phyloP scores from a whole-genome alignment of 2,797 vertebrate species.

The Sebastes trivittatus region DNA sequence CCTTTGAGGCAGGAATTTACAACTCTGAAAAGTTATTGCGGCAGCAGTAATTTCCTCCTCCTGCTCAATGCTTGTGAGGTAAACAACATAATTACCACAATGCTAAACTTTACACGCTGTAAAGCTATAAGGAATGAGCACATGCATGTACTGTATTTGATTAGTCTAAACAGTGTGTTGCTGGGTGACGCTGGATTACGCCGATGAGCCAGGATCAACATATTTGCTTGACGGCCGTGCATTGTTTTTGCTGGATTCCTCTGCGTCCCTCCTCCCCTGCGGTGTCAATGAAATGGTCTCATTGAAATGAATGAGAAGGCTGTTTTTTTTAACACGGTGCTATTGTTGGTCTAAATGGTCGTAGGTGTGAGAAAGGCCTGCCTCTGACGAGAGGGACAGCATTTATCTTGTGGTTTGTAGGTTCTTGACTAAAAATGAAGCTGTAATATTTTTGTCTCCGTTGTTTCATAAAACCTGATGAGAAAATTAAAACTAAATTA shows the following conservation, averaged over 20 bases:
- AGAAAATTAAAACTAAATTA: neutral
- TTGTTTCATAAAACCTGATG: neutral
- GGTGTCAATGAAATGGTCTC: slow-evolving; percentile 31
- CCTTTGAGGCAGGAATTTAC: neutral
- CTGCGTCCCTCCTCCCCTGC: neutral
- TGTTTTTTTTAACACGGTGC: slow-evolving; percentile 31
- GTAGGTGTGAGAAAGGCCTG: slow-evolving; percentile 24
- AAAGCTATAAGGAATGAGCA: neutral
- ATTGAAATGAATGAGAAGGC: slow-evolving; percentile 56
- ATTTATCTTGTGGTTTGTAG: slow-evolving; percentile 41
- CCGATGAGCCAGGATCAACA: slow-evolving; percentile 23
- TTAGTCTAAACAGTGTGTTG: slow-evolving; percentile 17
- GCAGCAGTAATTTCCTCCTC: neutral
- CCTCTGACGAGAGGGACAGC: neutral
- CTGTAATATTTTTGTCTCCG: slow-evolving; percentile 13
- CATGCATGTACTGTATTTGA: neutral
- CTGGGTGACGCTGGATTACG: slow-evolving; percentile 15
- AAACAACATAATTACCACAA: neutral
- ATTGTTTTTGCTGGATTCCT: neutral
- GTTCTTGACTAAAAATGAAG: slow-evolving; percentile 42
- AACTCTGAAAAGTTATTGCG: neutral
- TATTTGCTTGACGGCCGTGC: neutral
- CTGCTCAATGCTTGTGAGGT: neutral
- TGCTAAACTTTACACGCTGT: neutral
- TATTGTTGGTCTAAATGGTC: slow-evolving; percentile 49